phyloP scores from a whole-genome alignment of 2,888 invertebrate species.

The Pasiphila rectangulata region DNA sequence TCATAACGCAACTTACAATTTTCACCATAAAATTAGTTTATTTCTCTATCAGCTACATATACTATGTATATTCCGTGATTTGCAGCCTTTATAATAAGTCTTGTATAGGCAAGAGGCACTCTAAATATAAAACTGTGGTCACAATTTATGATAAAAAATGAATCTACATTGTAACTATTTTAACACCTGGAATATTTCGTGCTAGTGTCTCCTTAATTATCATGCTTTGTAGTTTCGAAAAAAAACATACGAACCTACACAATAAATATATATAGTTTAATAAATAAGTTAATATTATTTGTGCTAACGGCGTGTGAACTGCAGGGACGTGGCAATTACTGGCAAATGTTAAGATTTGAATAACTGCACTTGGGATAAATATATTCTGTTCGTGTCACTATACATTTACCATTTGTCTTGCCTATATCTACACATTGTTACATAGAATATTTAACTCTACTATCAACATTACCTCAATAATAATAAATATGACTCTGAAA shows the following conservation, averaged over 20 bases:
- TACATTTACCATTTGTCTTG: constrained; percentile 62
- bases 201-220: constrained; percentile 68
- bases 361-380: constrained; percentile 78
- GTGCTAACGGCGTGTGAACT: constrained; percentile 75
- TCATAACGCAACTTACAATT: constrained; percentile 82
- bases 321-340: constrained; percentile 70
- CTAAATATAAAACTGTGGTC: constrained; percentile 83
- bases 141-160: constrained; percentile 77
- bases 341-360: constrained; percentile 80
- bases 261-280: constrained; percentile 43
- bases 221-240: constrained; percentile 62
- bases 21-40: constrained; percentile 78
- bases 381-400: constrained; percentile 66
- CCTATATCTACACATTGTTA: constrained; percentile 81
- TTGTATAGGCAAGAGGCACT: constrained; percentile 84
- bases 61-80: constrained; percentile 79
- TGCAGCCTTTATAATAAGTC: constrained; percentile 82
- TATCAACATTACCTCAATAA: constrained; percentile 71
- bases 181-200: constrained; percentile 69
- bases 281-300: constrained; percentile 53
- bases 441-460: constrained; percentile 79
- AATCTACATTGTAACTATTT: constrained; percentile 71
- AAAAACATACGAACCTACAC: constrained; percentile 51
- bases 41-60: constrained; percentile 75
- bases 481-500: constrained; percentile 83